These are phyloP conservation scores for Aurelia aurita DNA, from an alignment of 30 jellyfish, hydroid and myxozoan genomes.

Conservation along the genomic window DNA sequence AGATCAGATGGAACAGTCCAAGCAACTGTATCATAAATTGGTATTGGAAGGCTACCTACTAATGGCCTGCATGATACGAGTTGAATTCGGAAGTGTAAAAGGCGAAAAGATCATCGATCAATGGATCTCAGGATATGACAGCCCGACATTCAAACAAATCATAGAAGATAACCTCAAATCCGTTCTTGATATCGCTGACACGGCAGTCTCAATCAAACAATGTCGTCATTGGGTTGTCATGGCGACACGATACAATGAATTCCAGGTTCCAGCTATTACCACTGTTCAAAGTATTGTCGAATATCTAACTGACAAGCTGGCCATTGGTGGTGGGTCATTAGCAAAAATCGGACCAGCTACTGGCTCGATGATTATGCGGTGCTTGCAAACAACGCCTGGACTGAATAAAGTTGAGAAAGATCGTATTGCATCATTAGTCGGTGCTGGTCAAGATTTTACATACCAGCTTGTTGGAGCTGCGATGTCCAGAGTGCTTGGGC, in stretches of 20 bases:
- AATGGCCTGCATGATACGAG: slow-evolving; percentile 67
- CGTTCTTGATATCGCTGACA: slow-evolving; percentile 73
- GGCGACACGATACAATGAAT: slow-evolving; percentile 74
- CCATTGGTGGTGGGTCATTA: slow-evolving; percentile 61
- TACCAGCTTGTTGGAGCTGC: slow-evolving; percentile 66
- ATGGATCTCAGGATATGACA: slow-evolving; percentile 81
- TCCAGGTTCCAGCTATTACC: slow-evolving; percentile 48
- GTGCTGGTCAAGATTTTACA: slow-evolving; percentile 69
- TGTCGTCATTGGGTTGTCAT: slow-evolving; percentile 79
- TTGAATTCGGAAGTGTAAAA: slow-evolving; percentile 55
- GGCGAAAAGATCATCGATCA: slow-evolving; percentile 57
- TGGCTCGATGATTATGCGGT: slow-evolving; percentile 55
- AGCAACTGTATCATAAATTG: slow-evolving; percentile 52
- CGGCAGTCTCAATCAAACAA: slow-evolving; percentile 59
- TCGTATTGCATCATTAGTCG: slow-evolving; percentile 50
- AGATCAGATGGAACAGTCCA: slow-evolving; percentile 53
- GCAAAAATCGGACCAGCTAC: slow-evolving; percentile 73
- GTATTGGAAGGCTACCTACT: slow-evolving; percentile 61
- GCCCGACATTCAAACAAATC: slow-evolving; percentile 44
- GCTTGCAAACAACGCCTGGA: slow-evolving; percentile 33
- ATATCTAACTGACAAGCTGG: slow-evolving; percentile 65
- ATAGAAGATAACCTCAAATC: slow-evolving; percentile 66
- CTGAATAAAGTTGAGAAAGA: slow-evolving; percentile 52
- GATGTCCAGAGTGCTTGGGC: slow-evolving; percentile 65
- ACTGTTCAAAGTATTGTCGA: slow-evolving; percentile 34